Evolutionary conservation across 2,888 invertebrate genomes (phyloP).

Genomic region (Corythucha ciliata): DNA sequence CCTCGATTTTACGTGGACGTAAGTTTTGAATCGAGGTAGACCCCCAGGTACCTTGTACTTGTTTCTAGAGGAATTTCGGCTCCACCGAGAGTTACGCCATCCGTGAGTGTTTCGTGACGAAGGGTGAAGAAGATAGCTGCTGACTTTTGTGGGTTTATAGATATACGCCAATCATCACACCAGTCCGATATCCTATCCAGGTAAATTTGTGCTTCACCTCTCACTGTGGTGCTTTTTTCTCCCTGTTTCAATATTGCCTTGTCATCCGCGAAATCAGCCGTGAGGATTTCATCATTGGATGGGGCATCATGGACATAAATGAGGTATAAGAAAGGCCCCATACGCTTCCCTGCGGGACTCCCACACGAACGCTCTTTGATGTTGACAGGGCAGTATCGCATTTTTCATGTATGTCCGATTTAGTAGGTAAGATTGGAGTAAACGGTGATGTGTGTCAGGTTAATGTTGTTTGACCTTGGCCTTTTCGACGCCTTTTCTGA

Average conservation of each 20-base stretch:
- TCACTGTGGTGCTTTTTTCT: not conserved
- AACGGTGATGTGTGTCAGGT: not conserved
- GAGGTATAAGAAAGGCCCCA: not conserved
- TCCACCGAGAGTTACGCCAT: not conserved
- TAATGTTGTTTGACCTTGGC: not conserved
- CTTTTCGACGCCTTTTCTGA: conserved; percentile 30
- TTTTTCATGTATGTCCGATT: too few relatives aligned
- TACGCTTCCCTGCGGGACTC: too few relatives aligned
- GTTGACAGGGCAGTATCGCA: too few relatives aligned
- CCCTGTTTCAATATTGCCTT: not conserved
- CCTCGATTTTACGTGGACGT: too few relatives aligned
- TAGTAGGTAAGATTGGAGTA: too few relatives aligned
- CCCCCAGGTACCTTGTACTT: not conserved
- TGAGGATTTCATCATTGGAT: not conserved
- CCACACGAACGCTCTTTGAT: not conserved
- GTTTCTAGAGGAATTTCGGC: too few relatives aligned
- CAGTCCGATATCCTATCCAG: conserved; percentile 3
- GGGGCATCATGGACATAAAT: not conserved
- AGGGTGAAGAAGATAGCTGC: conserved; percentile 6
- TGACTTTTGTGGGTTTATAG: conserved; percentile 4
- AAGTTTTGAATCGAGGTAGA: not conserved
- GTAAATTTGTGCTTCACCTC: not conserved
- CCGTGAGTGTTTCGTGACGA: not conserved
- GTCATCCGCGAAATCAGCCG: conserved; percentile 8
- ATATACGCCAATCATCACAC: conserved; percentile 9